A percentile compares a stretch with the other conserved stretches of the same genome.
Evolutionary conservation across 1,140 invertebrate genomes (phyloP).

Genomic region (Drosophila pseudoananassae): DNA sequence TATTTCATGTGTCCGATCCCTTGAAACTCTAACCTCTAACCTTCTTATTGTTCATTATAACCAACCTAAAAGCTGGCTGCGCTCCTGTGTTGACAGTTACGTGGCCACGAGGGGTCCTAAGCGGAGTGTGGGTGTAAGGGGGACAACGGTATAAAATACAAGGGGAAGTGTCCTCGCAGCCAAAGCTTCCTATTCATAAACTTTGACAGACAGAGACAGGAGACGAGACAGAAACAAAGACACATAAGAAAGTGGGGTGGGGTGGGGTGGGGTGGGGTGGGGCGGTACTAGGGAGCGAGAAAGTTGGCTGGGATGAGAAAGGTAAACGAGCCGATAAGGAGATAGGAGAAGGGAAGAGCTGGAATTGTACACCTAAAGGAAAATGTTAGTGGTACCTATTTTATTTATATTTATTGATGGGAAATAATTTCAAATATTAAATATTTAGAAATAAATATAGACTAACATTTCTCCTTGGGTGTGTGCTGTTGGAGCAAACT

Average conservation of each 20-base stretch:
- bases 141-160: no score
- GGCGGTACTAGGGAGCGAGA: not conserved
- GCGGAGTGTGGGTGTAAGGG: not conserved
- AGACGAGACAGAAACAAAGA: slow-evolving; percentile 3
- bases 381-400: no score
- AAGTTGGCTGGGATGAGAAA: not conserved
- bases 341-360: slow-evolving; percentile 61
- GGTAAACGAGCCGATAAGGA: slow-evolving; percentile 58
- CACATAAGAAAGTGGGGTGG: no score
- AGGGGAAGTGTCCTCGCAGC: slow-evolving; percentile 21
- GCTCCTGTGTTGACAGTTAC: slow-evolving; percentile 50
- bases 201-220: slow-evolving; percentile 40
- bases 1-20: no score
- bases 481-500: slow-evolving; percentile 2
- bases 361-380: no score
- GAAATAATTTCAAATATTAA: not conserved
- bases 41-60: slow-evolving; percentile 60
- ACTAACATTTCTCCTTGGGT: not conserved
- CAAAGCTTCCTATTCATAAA: slow-evolving; percentile 57
- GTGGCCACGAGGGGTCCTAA: slow-evolving; percentile 16
- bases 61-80: slow-evolving; percentile 62
- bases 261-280: no score
- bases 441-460: not conserved
- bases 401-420: not conserved
- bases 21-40: no score